Percentiles rank a stretch among this genome's conserved stretches.
Conservation (phyloP, 2,113 vertebrate genomes). For the Coreoperca whiteheadi region DNA sequence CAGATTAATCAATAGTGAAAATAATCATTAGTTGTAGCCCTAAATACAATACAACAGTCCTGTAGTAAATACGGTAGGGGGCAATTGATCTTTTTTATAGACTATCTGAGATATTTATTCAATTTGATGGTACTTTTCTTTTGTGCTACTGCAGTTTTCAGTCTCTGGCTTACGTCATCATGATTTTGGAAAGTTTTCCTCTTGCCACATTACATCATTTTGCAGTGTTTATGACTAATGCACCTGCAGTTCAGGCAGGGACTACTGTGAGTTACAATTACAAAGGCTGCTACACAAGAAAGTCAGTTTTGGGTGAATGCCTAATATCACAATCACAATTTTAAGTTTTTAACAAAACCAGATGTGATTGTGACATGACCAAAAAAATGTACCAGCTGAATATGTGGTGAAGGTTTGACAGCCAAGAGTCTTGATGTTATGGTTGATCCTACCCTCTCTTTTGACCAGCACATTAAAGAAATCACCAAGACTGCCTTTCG, state of each 20-base stretch:
- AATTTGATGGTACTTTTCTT: neutral
- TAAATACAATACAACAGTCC: neutral
- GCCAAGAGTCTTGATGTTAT: neutral
- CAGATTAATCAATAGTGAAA: neutral
- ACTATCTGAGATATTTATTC: neutral
- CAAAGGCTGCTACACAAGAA: conserved; percentile 3
- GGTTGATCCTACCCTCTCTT: neutral
- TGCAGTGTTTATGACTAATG: conserved; percentile 52
- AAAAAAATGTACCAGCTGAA: neutral
- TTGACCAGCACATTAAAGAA: neutral
- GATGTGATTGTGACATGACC: too few species aligned
- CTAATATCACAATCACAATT: neutral
- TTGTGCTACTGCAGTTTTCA: neutral
- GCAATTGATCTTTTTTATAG: neutral
- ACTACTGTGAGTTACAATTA: conserved; percentile 15
- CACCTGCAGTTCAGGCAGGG: conserved; percentile 14
- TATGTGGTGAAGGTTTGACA: neutral
- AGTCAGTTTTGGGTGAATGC: conserved; percentile 2
- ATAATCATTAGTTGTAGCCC: neutral
- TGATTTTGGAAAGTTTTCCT: conserved; percentile 23
- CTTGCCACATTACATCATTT: conserved; percentile 35
- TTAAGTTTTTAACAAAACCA: neutral
- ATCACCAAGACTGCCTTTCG: neutral
- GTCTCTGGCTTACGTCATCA: conserved; percentile 5
- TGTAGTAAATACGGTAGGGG: neutral